Conservation (phyloP, 35 echinoderm and acorn worm species). For the Lytechinus pictus region DNA sequence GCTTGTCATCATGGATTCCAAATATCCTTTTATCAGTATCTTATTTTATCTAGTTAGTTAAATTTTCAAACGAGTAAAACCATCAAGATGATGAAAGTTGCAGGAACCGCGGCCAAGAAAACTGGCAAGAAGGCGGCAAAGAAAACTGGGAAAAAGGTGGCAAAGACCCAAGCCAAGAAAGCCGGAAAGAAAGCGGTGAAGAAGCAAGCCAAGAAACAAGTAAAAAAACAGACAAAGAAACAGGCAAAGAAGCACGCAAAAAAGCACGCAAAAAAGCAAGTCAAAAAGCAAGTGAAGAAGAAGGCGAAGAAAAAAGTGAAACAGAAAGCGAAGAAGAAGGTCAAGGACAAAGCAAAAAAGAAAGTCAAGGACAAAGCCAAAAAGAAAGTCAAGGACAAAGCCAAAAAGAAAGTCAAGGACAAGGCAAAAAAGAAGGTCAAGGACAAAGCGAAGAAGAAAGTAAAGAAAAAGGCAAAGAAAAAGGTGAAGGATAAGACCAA, state of each 20-base stretch:
- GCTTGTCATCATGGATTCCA: neutral
- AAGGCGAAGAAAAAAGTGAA: constrained; percentile 21
- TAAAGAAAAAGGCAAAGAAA: neutral
- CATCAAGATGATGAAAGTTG: constrained; percentile 32
- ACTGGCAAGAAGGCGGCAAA: neutral
- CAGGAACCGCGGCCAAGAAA: neutral
- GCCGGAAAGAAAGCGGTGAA: neutral
- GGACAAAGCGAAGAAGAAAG: constrained; percentile 3
- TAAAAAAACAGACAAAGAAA: constrained; percentile 28
- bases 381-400: constrained; percentile 39
- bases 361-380: constrained; percentile 26
- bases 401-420: constrained; percentile 28
- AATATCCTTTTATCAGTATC: neutral
- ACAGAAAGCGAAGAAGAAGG: constrained; percentile 46
- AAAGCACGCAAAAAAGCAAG: constrained; percentile 25
- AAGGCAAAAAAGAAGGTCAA: neutral
- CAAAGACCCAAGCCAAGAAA: neutral
- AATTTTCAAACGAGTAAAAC: neutral
- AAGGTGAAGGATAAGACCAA: constrained; percentile 18
- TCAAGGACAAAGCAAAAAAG: constrained; percentile 40
- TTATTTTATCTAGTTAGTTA: neutral
- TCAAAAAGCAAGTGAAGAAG: constrained; percentile 34
- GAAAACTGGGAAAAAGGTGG: neutral
- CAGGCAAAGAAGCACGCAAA: constrained; percentile 38
- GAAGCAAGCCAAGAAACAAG: constrained; percentile 45